phyloP scores from a whole-genome alignment of 1,140 invertebrate genomes.

The Solen grandis region DNA sequence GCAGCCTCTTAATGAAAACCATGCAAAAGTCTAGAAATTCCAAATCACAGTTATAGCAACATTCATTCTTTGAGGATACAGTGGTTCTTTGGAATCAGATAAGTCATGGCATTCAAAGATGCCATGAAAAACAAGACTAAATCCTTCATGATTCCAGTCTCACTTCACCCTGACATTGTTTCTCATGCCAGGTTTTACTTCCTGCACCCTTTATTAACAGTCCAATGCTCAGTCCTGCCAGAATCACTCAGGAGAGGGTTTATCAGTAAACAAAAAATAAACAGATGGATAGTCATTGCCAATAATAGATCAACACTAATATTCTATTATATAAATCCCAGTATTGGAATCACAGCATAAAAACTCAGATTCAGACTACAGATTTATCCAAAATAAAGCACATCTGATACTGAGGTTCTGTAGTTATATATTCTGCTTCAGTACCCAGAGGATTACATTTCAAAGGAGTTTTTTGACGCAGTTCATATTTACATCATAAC shows the following conservation, averaged over 20 bases:
- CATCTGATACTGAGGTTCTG: background rate
- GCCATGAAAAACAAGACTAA: too few species aligned
- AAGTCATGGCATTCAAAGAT: too few species aligned
- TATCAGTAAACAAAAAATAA: background rate
- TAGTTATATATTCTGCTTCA: conserved; percentile 45
- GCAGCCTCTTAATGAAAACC: too few species aligned
- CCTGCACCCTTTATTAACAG: too few species aligned
- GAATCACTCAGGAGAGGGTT: background rate
- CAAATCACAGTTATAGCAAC: too few species aligned
- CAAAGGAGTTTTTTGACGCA: conserved; percentile 95
- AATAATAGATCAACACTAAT: background rate
- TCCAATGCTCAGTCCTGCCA: too few species aligned
- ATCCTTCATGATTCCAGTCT: too few species aligned
- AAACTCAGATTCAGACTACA: background rate
- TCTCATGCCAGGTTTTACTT: too few species aligned
- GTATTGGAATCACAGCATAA: background rate
- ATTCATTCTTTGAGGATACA: too few species aligned
- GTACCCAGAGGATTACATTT: conserved; percentile 88
- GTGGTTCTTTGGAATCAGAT: too few species aligned
- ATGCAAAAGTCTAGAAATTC: too few species aligned
- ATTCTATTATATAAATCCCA: background rate
- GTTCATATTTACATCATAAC: conserved; percentile 97
- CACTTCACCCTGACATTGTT: too few species aligned
- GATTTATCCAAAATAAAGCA: background rate
- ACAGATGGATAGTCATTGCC: background rate